Evolutionary conservation across 2,113 vertebrate species (phyloP).

Genomic region (Lipophrys pholis): DNA sequence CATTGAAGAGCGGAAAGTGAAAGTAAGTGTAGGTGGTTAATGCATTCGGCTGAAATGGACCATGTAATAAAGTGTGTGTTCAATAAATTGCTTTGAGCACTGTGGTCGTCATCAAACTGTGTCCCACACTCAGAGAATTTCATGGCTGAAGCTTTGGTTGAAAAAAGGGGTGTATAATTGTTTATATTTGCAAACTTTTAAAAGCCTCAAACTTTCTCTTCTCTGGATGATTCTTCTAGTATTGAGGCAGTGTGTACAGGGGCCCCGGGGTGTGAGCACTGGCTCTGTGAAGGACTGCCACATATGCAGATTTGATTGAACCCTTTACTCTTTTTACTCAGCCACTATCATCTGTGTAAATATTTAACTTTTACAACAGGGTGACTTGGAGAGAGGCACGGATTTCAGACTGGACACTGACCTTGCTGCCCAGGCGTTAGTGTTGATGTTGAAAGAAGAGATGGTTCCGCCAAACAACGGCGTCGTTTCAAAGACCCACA

Average conservation of each 20-base stretch:
- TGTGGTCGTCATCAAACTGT: conserved; percentile 17
- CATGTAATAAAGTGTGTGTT: conserved; percentile 57
- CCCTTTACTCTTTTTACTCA: not conserved
- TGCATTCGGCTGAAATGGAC: conserved; percentile 43
- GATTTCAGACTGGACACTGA: conserved; percentile 73
- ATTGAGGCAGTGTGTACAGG: conserved; percentile 5
- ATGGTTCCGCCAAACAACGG: conserved; percentile 95
- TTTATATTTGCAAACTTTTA: conserved; percentile 9
- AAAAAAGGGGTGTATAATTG: not conserved
- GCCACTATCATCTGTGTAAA: conserved; percentile 34
- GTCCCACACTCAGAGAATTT: conserved; percentile 26
- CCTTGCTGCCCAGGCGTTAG: conserved; percentile 96
- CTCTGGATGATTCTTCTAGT: not conserved
- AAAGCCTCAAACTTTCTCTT: not conserved
- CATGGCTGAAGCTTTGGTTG: conserved; percentile 7
- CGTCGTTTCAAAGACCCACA: conserved; percentile 95
- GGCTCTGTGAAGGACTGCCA: not conserved
- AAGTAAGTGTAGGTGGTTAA: conserved; percentile 17
- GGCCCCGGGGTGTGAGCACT: not conserved
- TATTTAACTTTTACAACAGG: conserved; percentile 46
- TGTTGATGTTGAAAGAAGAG: conserved; percentile 96
- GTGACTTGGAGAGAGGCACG: not conserved
- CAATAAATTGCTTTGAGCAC: conserved; percentile 53
- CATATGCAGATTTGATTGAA: conserved; percentile 25
- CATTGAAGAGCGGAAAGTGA: conserved; percentile 13